A percentile compares a stretch with the other conserved stretches of the same genome.
Conservation (phyloP, 2,797 vertebrate genomes). For the Perodicticus potto region DNA sequence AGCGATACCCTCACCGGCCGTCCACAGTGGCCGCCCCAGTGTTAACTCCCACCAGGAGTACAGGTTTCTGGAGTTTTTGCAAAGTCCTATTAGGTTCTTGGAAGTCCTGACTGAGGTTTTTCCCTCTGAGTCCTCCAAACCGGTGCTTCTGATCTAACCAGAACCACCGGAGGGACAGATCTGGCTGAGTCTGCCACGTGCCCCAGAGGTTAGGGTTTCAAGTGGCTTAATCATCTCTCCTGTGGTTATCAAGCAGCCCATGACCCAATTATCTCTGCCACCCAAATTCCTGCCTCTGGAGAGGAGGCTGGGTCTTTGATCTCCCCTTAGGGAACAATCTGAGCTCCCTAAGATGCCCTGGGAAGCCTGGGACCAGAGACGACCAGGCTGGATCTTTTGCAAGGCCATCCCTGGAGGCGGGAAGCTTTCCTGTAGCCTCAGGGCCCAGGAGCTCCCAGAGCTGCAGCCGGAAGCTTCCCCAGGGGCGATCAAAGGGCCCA, state of each 20-base stretch:
- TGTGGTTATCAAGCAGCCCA: not conserved
- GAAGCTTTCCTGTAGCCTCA: not conserved
- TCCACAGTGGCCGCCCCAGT: not conserved
- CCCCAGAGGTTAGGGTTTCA: not conserved
- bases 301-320: constrained; percentile 44
- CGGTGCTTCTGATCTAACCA: not conserved
- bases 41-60: accelerated
- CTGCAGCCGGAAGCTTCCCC: too few relatives aligned
- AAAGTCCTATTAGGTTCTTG: not conserved
- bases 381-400: not conserved
- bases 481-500: not conserved
- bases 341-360: not conserved
- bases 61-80: not conserved
- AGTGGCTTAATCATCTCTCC: not conserved
- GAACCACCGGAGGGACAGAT: not conserved
- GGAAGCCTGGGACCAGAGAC: not conserved
- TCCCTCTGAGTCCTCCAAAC: not conserved
- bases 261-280: constrained; percentile 2
- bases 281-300: constrained; percentile 48
- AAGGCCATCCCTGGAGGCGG: not conserved
- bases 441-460: not conserved
- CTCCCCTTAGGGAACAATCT: not conserved
- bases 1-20: accelerated
- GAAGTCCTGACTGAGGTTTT: not conserved
- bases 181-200: not conserved